These are phyloP conservation scores for Alouatta palliata DNA, from an alignment of 2,113 vertebrate genomes.

Conservation along the genomic window DNA sequence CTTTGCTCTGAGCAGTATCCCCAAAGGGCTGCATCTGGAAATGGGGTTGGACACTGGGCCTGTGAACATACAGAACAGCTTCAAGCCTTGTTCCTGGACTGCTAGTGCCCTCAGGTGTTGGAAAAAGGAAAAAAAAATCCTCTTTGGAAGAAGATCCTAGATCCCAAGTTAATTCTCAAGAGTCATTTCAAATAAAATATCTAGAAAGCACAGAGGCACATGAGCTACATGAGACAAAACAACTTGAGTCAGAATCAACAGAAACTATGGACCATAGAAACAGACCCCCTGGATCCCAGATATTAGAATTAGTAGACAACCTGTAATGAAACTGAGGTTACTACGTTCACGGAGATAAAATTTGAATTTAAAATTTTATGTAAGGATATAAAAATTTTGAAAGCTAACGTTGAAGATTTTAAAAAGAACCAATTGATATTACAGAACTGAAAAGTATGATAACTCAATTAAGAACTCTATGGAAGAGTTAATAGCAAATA, in stretches of 20 bases:
- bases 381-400: not conserved
- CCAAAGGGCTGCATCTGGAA: not conserved
- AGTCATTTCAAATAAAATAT: not conserved
- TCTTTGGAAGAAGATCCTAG: not conserved
- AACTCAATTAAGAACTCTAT: not conserved
- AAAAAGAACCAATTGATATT: not conserved
- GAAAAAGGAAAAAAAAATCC: not conserved
- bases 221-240: not conserved
- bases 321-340: not conserved
- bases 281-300: fast-evolving
- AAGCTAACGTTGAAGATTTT: not conserved
- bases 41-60: not conserved
- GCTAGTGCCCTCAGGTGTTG: not conserved
- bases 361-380: constrained; percentile 21
- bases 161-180: not conserved
- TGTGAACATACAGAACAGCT: not conserved
- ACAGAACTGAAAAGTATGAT: not conserved
- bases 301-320: not conserved
- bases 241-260: not conserved
- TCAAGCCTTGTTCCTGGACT: not conserved
- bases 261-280: not conserved
- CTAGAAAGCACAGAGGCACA: not conserved
- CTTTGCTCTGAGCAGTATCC: not conserved
- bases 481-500: not conserved
- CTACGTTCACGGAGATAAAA: not conserved